Base-by-base conservation (phyloP, 2,888 invertebrate species). In the Axea sp. region DNA sequence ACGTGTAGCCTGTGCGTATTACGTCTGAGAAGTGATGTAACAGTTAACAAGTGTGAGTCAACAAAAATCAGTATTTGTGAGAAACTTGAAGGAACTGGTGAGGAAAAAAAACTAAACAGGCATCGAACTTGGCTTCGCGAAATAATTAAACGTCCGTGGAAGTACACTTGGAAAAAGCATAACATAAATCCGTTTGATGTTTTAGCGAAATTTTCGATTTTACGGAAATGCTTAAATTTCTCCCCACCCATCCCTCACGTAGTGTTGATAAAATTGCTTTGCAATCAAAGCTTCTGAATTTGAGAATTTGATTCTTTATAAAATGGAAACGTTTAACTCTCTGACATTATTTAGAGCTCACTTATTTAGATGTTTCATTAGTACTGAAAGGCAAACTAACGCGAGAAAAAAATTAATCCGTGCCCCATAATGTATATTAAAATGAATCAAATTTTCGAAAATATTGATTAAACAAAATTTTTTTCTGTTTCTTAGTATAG, bases 211-310 rank as follows among this genome's bases (percentile, higher is more conserved):
- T 39, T 43, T 53, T 51, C 12, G 6, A 30, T 22, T 15, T 39
- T 22, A 49, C 39, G 37, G 39, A 62, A 62, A 49, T 30, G 24
- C 24, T 62, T 39, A 49, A 62, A 49, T 37, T 37, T 60, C 47
- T 19, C 7, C 17, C 8, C n/a, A n/a, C n/a, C n/a, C n/a, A n/a
- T 39, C 28, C 39, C 33, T n/a, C 35, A 43, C 53, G 35, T 43
- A 64, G 51, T 64, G 35, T 35, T 17, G 35, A 9, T 51, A 64
- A 51, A 64, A 64, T 64, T 64, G 43, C 53, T 64, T 64, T 64
- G 53, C 51, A 43, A 64, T 64, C 43, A 64, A 53, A 64, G 53
- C 64, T 49, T 24, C 43, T 24, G 62, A 51, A 51, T 62, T 51
- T 41, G 24, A 31, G 31, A 51, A 64, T 64, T 43, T 26, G 22